Evolutionary conservation across 2,888 invertebrate genomes (phyloP).

Genomic region (Synanthedon vespiformis): DNA sequence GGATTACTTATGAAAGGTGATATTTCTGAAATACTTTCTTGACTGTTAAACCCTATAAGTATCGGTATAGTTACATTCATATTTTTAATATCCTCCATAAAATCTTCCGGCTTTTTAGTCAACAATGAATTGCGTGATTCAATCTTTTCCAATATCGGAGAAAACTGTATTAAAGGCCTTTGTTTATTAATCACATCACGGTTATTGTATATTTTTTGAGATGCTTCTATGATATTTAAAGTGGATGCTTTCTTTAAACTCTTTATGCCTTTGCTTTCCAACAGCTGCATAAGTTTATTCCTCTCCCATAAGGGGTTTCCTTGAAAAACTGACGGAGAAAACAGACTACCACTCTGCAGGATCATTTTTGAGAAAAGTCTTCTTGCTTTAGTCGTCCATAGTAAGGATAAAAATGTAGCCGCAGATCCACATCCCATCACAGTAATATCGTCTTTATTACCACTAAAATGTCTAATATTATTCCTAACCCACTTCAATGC

Average conservation of each 20-base stretch:
- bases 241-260: conserved; percentile 24
- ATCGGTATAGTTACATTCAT: conserved; percentile 32
- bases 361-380: conserved; percentile 52
- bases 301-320: conserved; percentile 27
- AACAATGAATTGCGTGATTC: conserved; percentile 30
- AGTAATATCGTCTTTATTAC: conserved; percentile 42
- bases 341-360: conserved; percentile 52
- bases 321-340: conserved; percentile 47
- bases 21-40: conserved; percentile 58
- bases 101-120: conserved; percentile 18
- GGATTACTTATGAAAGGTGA: conserved; percentile 51
- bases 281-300: conserved; percentile 24
- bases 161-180: conserved; percentile 47
- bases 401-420: conserved; percentile 40
- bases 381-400: conserved; percentile 37
- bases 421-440: conserved; percentile 54
- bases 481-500: conserved; percentile 53
- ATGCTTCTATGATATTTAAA: conserved; percentile 30
- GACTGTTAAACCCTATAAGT: conserved; percentile 61
- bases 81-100: conserved; percentile 12
- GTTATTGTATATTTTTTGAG: conserved; percentile 39
- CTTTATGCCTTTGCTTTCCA: conserved; percentile 21
- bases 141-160: conserved; percentile 34
- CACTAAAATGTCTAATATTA: conserved; percentile 44
- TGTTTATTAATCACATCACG: conserved; percentile 42